Evolutionary conservation across 2,888 invertebrate genomes (phyloP).

Genomic region (Drosophila mettleri): DNA sequence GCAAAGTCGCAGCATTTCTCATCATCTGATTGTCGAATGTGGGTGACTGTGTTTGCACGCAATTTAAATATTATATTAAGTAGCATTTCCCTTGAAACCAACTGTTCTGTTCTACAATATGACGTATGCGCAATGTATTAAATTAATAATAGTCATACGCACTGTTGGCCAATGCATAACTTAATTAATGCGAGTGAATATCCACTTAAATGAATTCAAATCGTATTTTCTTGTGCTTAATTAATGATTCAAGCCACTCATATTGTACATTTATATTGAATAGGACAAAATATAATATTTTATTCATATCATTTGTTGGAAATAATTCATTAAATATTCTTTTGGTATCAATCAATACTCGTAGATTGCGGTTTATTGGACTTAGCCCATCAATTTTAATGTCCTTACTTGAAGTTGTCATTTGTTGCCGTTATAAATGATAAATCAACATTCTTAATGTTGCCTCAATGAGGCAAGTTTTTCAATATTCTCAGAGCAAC

Average conservation of each 20-base stretch:
- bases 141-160: slow-evolving; percentile 64
- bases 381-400: slow-evolving; percentile 28
- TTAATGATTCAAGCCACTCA: background rate
- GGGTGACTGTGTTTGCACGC: slow-evolving; percentile 13
- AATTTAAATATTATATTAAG: slow-evolving; percentile 72
- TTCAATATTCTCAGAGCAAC: slow-evolving; percentile 16
- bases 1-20: background rate
- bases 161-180: background rate
- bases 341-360: slow-evolving; percentile 24
- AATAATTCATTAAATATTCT: background rate
- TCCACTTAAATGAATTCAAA: background rate
- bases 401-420: slow-evolving; percentile 24
- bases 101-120: slow-evolving; percentile 18
- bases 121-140: slow-evolving; percentile 53
- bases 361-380: slow-evolving; percentile 22
- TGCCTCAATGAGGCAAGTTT: slow-evolving; percentile 18
- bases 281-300: slow-evolving; percentile 1
- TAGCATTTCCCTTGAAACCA: slow-evolving; percentile 40
- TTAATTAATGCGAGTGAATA: no score
- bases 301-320: background rate
- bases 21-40: slow-evolving; percentile 25
- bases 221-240: background rate
- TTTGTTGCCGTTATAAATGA: slow-evolving; percentile 25
- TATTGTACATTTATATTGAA: background rate
- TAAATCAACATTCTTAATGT: slow-evolving; percentile 36